Percentiles rank a stretch among this genome's conserved stretches.
These are phyloP conservation scores for Nemotelus pantherinus DNA, from an alignment of 2,888 invertebrate genomes.

Conservation along the genomic window DNA sequence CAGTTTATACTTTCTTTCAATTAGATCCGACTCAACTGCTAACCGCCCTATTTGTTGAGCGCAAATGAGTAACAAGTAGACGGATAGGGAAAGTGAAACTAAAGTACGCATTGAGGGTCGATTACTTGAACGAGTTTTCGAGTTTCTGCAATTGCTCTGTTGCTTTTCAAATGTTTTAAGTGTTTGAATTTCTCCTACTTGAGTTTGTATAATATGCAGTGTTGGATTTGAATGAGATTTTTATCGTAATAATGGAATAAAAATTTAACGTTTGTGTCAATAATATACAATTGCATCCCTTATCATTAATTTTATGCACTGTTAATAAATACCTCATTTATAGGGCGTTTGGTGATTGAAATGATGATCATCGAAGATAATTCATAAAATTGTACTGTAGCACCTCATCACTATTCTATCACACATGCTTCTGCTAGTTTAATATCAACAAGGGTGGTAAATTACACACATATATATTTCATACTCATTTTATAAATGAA, in stretches of 20 bases:
- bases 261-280: not conserved
- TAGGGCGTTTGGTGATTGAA: too few relatives aligned
- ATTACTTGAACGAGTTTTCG: conserved; percentile 48
- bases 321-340: too few relatives aligned
- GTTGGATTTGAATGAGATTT: conserved; percentile 1
- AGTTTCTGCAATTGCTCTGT: conserved; percentile 48
- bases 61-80: conserved; percentile 45
- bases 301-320: too few relatives aligned
- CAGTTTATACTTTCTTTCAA: not conserved
- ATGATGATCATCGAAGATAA: too few relatives aligned
- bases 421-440: too few relatives aligned
- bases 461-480: too few relatives aligned
- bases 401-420: too few relatives aligned
- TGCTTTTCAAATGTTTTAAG: conserved; percentile 47
- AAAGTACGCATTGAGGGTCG: conserved; percentile 51
- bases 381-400: too few relatives aligned
- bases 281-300: too few relatives aligned
- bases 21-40: not conserved
- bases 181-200: conserved; percentile 47
- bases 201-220: conserved; percentile 20
- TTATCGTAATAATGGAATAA: conserved; percentile 6
- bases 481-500: too few relatives aligned
- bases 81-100: conserved; percentile 51
- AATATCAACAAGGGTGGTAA: too few relatives aligned
- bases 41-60: conserved; percentile 20